Conservation (phyloP, 2,113 vertebrate species). For the Oenanthe melanoleuca region DNA sequence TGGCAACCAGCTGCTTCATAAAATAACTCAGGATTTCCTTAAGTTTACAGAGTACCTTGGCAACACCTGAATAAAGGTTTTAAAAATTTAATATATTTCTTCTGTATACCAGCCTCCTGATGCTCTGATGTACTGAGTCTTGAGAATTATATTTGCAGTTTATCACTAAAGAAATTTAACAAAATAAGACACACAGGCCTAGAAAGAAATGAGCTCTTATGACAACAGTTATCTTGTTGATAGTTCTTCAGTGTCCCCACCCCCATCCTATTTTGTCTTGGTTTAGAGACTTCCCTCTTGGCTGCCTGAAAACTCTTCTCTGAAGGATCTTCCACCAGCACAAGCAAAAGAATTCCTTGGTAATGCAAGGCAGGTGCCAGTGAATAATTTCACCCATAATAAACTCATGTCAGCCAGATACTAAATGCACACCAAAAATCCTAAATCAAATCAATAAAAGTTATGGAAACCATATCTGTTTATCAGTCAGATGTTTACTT, state of each 20-base stretch:
- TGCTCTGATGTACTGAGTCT: neutral
- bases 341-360: neutral
- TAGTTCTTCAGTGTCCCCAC: neutral
- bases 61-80: neutral
- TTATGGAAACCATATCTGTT: neutral
- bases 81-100: neutral
- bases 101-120: neutral
- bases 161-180: neutral
- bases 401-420: neutral
- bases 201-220: neutral
- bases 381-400: neutral
- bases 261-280: neutral
- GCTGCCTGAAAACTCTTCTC: neutral
- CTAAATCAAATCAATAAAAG: neutral
- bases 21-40: neutral
- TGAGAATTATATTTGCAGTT: neutral
- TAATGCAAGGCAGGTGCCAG: neutral
- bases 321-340: neutral
- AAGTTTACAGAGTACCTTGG: neutral
- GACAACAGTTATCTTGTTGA: neutral
- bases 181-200: neutral
- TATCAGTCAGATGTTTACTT: accelerated
- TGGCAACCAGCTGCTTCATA: neutral
- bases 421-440: neutral
- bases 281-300: neutral